Base-by-base conservation (phyloP, 2,888 invertebrate genomes). In the Pachycephus smyrnensis region DNA sequence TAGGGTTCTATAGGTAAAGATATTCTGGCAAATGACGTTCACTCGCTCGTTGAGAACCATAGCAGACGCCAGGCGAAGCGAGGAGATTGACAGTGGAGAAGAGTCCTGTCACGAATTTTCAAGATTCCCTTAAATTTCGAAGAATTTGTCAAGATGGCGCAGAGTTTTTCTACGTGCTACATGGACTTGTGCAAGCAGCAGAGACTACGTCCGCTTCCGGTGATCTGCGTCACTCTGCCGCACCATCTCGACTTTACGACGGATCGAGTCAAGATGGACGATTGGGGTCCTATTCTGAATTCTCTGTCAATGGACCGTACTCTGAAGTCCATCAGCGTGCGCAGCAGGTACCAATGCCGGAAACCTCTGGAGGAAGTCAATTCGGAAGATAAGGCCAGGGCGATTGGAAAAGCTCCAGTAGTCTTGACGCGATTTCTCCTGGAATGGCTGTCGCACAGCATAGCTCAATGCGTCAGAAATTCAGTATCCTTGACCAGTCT, bases 201-300 rank as follows among this genome's bases (percentile, higher is more conserved):
- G 55, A 84, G 84, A 4, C 76, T 88, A 11, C 85, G 90, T 15
- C 91, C 90, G 0, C 79, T 91, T 73, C 91, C 92, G 2, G 84
- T 91, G 33, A 90, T 91, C 79, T 89, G 89, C 79, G 88, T 89
- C 4, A 88, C 88, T 0, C 74, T 91, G 37, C 91, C 91, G 1
- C 86, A 94, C 75, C 90, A 92, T 69, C 86, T 95, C 80, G 96
- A 96, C 84, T 95, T 97, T 85, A 94, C 94, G 82, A 95, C 95
- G 76, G 96, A 97, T 88, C 94, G 96, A 82, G 93, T 97, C 75
- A 95, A 95, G 86, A 94, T 95, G 81, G 94, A 93, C 80, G 96
- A 97, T 83, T 97, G 96, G 96, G 93, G 94, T 40, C 95, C 96
- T 1, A 94, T 97, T 75, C 91, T 96, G 75, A 95, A 95, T 85